Evolutionary conservation across 2,113 vertebrate genomes (phyloP).

Genomic region (Tupaia chinensis): DNA sequence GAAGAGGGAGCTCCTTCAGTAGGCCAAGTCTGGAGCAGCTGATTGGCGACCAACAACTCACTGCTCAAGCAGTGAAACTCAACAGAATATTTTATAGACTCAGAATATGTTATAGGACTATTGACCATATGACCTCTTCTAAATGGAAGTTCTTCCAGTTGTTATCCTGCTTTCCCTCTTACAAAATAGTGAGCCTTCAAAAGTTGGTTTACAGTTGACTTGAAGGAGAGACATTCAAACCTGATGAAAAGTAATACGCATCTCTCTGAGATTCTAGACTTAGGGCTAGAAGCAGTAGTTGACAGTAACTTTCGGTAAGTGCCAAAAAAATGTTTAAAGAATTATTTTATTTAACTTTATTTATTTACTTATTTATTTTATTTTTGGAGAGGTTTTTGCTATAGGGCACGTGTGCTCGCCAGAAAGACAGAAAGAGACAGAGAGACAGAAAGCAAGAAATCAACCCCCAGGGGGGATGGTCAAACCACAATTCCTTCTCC

Average conservation of each 20-base stretch:
- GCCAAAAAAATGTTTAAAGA: too few relatives aligned
- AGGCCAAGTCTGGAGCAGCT: background rate
- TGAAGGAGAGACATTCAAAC: background rate
- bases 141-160: background rate
- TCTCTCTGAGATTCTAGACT: background rate
- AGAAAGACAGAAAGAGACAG: too few relatives aligned
- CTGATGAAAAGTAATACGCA: background rate
- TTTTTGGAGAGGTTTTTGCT: too few relatives aligned
- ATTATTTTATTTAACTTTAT: too few relatives aligned
- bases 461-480: too few relatives aligned
- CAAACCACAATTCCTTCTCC: too few relatives aligned
- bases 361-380: too few relatives aligned
- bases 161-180: background rate
- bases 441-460: too few relatives aligned
- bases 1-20: background rate
- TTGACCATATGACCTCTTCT: background rate
- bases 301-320: background rate
- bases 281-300: background rate
- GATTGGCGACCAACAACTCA: background rate
- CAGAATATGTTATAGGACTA: background rate
- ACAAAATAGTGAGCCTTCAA: background rate
- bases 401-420: too few relatives aligned
- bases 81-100: background rate
- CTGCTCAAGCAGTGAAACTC: background rate
- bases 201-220: background rate